Evolutionary conservation across 2,888 invertebrate genomes (phyloP), one percentile per base, ranked within the genome.

Genomic region (Pinctada fucata): DNA sequence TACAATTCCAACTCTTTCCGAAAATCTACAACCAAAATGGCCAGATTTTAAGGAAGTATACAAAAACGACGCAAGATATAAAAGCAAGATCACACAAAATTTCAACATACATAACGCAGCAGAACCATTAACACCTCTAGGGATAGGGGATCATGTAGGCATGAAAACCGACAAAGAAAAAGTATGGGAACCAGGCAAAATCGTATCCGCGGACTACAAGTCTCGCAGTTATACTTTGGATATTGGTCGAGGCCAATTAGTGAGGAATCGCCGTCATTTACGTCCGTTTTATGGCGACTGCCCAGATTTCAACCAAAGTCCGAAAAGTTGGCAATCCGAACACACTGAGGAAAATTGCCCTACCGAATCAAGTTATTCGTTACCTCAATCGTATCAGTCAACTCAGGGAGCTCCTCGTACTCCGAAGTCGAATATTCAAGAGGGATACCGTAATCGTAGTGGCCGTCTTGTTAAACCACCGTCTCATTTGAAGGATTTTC

Each of bases 11-110:
- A 58, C 48, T n/a, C 47, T 67, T 3, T 16, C 64, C 1, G 16
- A n/a, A 3, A 63, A 31, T 31, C 50, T 78, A n/a, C 47, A 49
- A 6, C 78, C 78, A 3, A 72, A 78, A 31, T 78, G 81, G 73
- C 78, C 81, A 71, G 67, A 75, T 2, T 3, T 6, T 0, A 50
- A 52, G 3, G 31, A 3, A 8, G 64, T 79, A 10, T 8, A 16
- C 10, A 3, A 50, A 1, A 47, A 58, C 16, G 79, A 75, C 51
- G 45, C 8, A 13, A 51, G 10, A 13, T 5, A 52, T 5, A 67
- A 51, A 45, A 4, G 45, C 3, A 16, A 47, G 4, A 47, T 49
- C 48, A 10, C 5, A 16, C 10, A 8, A 3, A 13, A 64, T 52
- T 76, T 51, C 58, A 66, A 79, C 31, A 49, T 13, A 6, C 65